Evolutionary conservation across 2,888 invertebrate genomes (phyloP), one percentile per base, ranked within the genome.

Genomic region (Drosophila robusta): DNA sequence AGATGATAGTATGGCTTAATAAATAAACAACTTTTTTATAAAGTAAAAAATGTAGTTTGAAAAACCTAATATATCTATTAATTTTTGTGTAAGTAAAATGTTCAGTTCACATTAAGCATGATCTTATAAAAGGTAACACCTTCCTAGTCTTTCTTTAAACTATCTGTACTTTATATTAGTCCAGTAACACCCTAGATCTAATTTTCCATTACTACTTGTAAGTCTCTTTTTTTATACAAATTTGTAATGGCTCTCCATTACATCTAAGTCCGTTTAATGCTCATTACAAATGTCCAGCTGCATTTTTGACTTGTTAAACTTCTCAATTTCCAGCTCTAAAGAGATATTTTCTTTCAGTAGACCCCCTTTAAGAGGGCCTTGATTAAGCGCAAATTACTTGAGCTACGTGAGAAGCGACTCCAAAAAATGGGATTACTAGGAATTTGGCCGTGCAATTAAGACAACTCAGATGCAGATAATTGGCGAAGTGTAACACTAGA

Each of bases 401-500:
- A 70, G 70, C 68, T 47, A 69, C 73, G 76, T 81, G 82, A 70
- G 73, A 80, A 65, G 14, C 44, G 16, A 34, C 1, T 22, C 8
- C 22, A n/a, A 5, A 11, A 42, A 51, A 64, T 58, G 41, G 32
- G 54, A 66, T 75, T 81, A 78, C 70, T 54, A 22, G 65, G 78
- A 78, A 83, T 70, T 73, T 58, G 24, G 56, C 67, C 39, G 34
- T 52, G 46, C 72, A 83, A 75, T 80, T 75, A 83, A 69, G 52
- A 70, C 56, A 56, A 66, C 57, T 73, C 61, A 55, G 68, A 73
- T 70, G 46, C 66, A 65, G 70, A 78, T 78, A 78, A 73, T 78
- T 73, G 62, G 58, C 54, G 49, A 65, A 70, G 12, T 62, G 87
- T 65, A 86, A 86, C 36, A 62, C 70, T 68, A 80, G 69, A 68